Evolutionary conservation across 1,140 invertebrate species (phyloP).

Genomic region (Heliothis virescens): DNA sequence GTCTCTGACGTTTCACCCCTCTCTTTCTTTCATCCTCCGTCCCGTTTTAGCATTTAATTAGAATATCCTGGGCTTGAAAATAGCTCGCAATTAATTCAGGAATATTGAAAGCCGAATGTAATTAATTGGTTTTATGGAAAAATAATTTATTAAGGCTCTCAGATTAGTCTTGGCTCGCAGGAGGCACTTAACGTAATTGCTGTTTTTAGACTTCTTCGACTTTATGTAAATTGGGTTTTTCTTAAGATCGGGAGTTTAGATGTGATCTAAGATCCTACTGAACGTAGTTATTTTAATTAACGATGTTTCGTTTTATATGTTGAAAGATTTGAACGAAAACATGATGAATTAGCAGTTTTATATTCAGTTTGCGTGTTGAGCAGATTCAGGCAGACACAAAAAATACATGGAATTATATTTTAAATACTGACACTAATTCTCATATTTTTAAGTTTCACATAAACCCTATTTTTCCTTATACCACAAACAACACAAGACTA

Average conservation of each 20-base stretch:
- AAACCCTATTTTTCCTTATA: too few relatives aligned
- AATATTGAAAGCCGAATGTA: slow-evolving; percentile 46
- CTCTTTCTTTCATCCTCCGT: slow-evolving; percentile 7
- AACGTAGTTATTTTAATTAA: too few relatives aligned
- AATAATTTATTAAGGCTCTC: slow-evolving; percentile 40
- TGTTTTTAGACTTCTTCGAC: slow-evolving; percentile 14
- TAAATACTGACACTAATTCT: too few relatives aligned
- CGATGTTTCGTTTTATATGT: too few relatives aligned
- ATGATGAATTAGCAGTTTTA: too few relatives aligned
- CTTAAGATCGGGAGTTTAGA: not conserved
- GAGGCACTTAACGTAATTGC: slow-evolving; percentile 16
- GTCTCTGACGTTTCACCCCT: slow-evolving; percentile 55
- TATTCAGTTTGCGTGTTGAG: too few relatives aligned
- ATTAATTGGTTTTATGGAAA: slow-evolving; percentile 42
- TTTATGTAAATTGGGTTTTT: slow-evolving; percentile 27
- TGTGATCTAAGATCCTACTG: not conserved
- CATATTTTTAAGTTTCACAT: too few relatives aligned
- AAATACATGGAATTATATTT: too few relatives aligned
- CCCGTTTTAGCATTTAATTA: slow-evolving; percentile 56
- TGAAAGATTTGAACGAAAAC: too few relatives aligned
- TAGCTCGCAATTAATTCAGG: slow-evolving; percentile 37
- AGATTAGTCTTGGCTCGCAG: slow-evolving; percentile 3
- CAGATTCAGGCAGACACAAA: too few relatives aligned
- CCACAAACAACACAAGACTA: too few relatives aligned
- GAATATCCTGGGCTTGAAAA: slow-evolving; percentile 47